Conservation (phyloP, 2,113 vertebrate genomes). For the Larimichthys polyactis region DNA sequence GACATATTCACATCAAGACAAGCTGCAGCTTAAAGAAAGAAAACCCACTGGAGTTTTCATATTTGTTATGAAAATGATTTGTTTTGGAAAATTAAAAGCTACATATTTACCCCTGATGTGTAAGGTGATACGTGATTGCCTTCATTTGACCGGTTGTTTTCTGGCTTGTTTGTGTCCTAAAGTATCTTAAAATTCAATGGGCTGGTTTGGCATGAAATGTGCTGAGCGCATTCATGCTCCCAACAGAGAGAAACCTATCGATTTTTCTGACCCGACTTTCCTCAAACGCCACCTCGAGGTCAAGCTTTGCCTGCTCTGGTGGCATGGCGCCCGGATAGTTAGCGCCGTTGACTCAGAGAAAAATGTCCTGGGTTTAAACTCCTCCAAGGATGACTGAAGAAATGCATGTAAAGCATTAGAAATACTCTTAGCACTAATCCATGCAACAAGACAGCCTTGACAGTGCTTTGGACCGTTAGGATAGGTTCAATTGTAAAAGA, state of each 20-base stretch:
- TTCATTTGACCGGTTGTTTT: constrained; percentile 30
- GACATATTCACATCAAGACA: constrained; percentile 42
- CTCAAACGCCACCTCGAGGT: constrained; percentile 59
- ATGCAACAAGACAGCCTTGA: not conserved
- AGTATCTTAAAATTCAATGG: constrained; percentile 33
- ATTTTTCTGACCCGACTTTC: constrained; percentile 57
- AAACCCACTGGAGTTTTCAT: not conserved
- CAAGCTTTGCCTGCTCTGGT: constrained; percentile 34
- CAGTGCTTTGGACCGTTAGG: constrained; percentile 20
- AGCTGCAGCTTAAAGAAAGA: constrained; percentile 14
- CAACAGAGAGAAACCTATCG: constrained; percentile 53
- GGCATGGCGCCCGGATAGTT: constrained; percentile 57
- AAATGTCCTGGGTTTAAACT: constrained; percentile 35
- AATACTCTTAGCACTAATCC: constrained; percentile 1
- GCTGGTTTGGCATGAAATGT: constrained; percentile 52
- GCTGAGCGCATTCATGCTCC: constrained; percentile 45
- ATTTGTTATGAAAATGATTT: constrained; percentile 24
- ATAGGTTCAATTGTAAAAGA: constrained; percentile 23
- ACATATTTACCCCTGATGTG: not conserved
- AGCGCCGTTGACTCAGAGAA: constrained; percentile 37
- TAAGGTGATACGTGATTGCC: not conserved
- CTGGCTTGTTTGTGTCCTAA: constrained; percentile 21
- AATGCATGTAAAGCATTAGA: not conserved
- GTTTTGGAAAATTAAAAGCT: constrained; percentile 17
- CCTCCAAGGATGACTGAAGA: constrained; percentile 23